phyloP scores from a whole-genome alignment of 2,113 vertebrate species.

The Ageneiosus marmoratus region DNA sequence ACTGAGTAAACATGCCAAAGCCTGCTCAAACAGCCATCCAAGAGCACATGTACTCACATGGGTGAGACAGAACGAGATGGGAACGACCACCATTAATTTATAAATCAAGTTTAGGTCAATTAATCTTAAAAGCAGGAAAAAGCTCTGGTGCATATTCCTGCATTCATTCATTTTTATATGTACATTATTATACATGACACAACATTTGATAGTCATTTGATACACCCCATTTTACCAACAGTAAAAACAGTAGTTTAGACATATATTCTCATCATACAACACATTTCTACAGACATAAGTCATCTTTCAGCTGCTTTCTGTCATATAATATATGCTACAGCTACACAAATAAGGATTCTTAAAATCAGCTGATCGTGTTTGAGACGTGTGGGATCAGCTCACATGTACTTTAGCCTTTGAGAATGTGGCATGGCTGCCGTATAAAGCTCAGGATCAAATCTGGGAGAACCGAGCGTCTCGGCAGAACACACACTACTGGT shows the following conservation, averaged over 20 bases:
- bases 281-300: background rate
- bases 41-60: background rate
- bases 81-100: background rate
- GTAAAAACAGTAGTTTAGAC: background rate
- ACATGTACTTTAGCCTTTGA: constrained; percentile 25
- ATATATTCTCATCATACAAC: background rate
- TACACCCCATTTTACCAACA: background rate
- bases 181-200: no score
- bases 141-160: no score
- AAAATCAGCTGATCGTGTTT: constrained; percentile 38
- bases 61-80: background rate
- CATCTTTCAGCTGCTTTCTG: constrained; percentile 8
- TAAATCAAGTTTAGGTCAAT: background rate
- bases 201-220: background rate
- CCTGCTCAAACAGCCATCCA: background rate
- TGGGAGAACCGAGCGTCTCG: constrained; percentile 46
- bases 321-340: constrained; percentile 35
- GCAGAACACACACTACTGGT: constrained; percentile 55
- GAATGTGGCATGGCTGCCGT: constrained; percentile 10
- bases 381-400: constrained; percentile 39
- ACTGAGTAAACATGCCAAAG: constrained; percentile 28
- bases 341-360: constrained; percentile 41
- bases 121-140: background rate
- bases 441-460: constrained; percentile 52
- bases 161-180: background rate